Base-by-base conservation (phyloP, 2,888 invertebrate genomes). In the Sinohyriopsis cumingii region DNA sequence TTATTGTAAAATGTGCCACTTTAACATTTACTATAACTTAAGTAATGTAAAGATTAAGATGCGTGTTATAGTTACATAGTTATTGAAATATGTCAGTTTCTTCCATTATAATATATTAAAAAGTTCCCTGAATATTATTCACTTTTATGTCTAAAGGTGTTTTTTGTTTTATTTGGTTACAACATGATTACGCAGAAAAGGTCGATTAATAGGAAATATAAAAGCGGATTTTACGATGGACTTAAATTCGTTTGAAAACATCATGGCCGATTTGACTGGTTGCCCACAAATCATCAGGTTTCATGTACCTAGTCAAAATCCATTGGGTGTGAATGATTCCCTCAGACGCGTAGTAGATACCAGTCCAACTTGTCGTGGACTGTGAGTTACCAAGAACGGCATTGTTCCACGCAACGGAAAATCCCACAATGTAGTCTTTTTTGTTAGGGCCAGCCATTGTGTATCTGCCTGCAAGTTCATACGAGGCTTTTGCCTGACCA, bases 261-360 rank as follows among this genome's bases (percentile, higher is more conserved):
- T 60, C 60, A 24, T 60, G 60, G 1, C 28, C 28, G 22, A 60
- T 24, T 28, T 7, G 22, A 22, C 12, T 22, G 12, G 28, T 28
- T 6, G 22, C 1, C 67, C 67, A 67, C 33, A 57, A 53, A 24
- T 70, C 55, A 22, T n/a, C 22, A 20, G 22, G n/a, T 28, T 67
- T 67, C 12, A 33, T 60, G 60, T 61, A 54, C 6, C 45, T 25
- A 6, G 45, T 19, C 22, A 66, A 55, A 20, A 66, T 28, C 67
- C 67, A 67, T 1, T 22, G 25, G 15, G 60, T 67, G 20, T 60
- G 55, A 20, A 67, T 67, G n/a, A 24, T 67, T 28, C 61, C 67
- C 19, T 54, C 28, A 9, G 22, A 25, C 15, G 22, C 59, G 53
- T 22, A 67, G 55, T 67, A 59, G 22, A 19, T 28, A 22, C 67